Evolutionary conservation across 2,888 invertebrate genomes (phyloP).

Genomic region (Athalia rosae): DNA sequence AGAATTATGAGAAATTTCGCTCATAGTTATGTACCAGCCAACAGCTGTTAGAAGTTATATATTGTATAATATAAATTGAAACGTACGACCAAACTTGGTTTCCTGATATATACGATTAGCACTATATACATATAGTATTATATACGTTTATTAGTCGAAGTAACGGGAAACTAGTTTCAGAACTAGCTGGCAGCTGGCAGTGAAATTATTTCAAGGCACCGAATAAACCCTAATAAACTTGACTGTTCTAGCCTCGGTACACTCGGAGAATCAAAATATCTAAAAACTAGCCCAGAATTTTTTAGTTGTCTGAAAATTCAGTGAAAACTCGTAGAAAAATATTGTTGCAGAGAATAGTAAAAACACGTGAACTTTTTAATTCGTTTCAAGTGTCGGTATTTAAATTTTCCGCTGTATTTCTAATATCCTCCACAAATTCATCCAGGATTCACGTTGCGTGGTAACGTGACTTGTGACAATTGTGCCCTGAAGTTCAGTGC

Average conservation of each 20-base stretch:
- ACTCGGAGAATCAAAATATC: background rate
- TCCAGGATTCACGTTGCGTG: no score
- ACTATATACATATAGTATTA: background rate
- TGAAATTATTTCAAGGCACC: conserved; percentile 34
- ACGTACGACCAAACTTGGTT: conserved; percentile 41
- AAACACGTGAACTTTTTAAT: no score
- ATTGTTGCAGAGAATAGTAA: no score
- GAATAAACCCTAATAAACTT: conserved; percentile 32
- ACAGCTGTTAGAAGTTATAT: conserved; percentile 11
- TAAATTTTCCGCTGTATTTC: no score
- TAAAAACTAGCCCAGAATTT: background rate
- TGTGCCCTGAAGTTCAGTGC: no score
- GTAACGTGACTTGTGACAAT: no score
- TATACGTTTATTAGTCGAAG: conserved; percentile 42
- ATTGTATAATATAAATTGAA: conserved; percentile 25
- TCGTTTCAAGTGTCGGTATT: no score
- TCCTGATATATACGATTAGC: conserved; percentile 41
- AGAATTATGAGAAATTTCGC: no score
- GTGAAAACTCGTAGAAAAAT: no score
- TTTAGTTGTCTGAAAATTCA: background rate
- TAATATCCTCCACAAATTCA: no score
- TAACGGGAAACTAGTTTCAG: conserved; percentile 35
- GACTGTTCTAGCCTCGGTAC: background rate
- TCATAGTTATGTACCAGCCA: no score
- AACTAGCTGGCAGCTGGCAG: conserved; percentile 38